Base-by-base conservation (phyloP, 2,888 invertebrate genomes). In the Lasius platythorax region DNA sequence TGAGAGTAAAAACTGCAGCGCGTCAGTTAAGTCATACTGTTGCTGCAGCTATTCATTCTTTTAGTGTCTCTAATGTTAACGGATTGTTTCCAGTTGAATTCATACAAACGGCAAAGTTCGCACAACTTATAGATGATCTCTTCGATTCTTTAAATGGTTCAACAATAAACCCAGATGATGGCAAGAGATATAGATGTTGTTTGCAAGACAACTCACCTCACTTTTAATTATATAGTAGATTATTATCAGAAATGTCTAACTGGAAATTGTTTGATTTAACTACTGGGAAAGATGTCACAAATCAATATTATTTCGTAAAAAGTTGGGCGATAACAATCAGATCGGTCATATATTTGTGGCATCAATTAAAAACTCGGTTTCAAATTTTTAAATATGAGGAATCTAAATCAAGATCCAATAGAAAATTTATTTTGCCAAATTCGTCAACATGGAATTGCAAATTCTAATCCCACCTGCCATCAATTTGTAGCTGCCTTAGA, bases 41-140 rank as follows among this genome's bases (percentile, higher is more conserved):
- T 66, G 66, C 66, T 66, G 6, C 66, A 66, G 66, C 23, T 40
- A 66, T 66, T 23, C 40, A 66, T 40, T 40, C 40, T 23, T 37
- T 2, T 23, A 66, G n/a, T n/a, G n/a, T n/a, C n/a, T n/a, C n/a
- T n/a, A n/a, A n/a, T n/a, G n/a, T n/a, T n/a, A n/a, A n/a, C n/a
- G n/a, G n/a, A n/a, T n/a, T n/a, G n/a, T n/a, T n/a, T n/a, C n/a
- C n/a, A n/a, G n/a, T n/a, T n/a, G n/a, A n/a, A n/a, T n/a, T n/a
- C n/a, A n/a, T n/a, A n/a, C n/a, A n/a, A n/a, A n/a, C n/a, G n/a
- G n/a, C n/a, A n/a, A n/a, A n/a, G n/a, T 58, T 58, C 4, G 28
- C 12, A 58, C 12, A 58, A 58, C 4, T 58, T 23, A 58, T 58
- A 58, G 28, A 58, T 28, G 28, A 58, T 58, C 23, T 58, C 3